Base-by-base conservation (phyloP, 2,113 vertebrate species). In the Clinocottus analis region DNA sequence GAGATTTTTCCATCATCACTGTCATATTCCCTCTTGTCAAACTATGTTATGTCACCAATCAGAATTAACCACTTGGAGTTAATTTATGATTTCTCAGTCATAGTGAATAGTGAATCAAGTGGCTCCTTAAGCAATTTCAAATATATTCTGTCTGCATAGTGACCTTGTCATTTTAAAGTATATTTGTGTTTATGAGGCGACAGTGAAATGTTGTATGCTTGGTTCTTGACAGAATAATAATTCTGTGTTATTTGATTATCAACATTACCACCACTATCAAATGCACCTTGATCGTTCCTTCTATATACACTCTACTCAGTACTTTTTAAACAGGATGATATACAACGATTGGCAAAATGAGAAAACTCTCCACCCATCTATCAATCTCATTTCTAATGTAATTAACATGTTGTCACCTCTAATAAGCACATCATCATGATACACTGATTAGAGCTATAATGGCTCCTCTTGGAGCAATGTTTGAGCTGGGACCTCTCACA, bases 381-480 rank as follows among this genome's bases (percentile, higher is more conserved):
- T 47, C 33, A 7, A 67, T 67, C 65, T 41, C 41, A 23, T 56
- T 75, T 75, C 5, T 25, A 75, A 62, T 62, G 25, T 45, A 45
- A 70, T 47, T 35, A 55, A 74, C 29, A 65, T 51, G 31, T 7
- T 14, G 27, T 63, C 33, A 39, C 64, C 33, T 55, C 13, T 60
- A 39, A 63, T 37, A 39, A 70, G 70, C 49, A 39, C 39, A 21
- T 62, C 7, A 58, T 62, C 19, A 68, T 4, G 19, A 25, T 12
- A 72, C 49, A 49, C 62, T 69, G 51, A 65, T 27, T 43, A 47
- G 11, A 70, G 62, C 45, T 45, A 2, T 29, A 72, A 63, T 67
- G 49, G 16, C 65, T 67, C 58, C 51, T 13, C 16, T 69, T 31
- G 27, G n/a, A 64, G 56, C 31, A 49, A 63, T 31, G 35, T 21